Evolutionary conservation across 1,140 invertebrate genomes (phyloP), one percentile per base, ranked within the genome.

Genomic region (Melitaea cinxia): DNA sequence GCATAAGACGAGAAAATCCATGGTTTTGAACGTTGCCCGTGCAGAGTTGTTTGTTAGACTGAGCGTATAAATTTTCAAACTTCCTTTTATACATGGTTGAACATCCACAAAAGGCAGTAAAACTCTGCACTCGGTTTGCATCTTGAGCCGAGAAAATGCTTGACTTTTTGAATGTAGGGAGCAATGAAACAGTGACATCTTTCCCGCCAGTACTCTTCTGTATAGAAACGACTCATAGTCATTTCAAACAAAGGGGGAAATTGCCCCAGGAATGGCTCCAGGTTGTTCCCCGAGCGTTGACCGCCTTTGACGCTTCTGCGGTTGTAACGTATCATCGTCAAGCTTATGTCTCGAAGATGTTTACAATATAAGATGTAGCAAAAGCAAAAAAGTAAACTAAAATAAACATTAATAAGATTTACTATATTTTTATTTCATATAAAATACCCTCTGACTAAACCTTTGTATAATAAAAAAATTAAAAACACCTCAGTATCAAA

Each of bases 221-320:
- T 60, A 59, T 65, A 68, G 78, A 78, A 78, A 77, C 68, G 72
- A 82, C 75, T 80, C 65, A 70, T 75, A 73, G 73, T 82, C 76
- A 83, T 80, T 86, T 85, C 78, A 80, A 81, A 87, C 82, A 87
- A 85, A 82, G 76, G 79, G 56, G 42, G 75, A 80, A 86, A 85
- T 82, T 76, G 78, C 78, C 71, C 66, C 75, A 72, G 59, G 39
- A 58, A 49, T 33, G 56, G 53, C 77, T 76, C 70, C 59, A 60
- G 63, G 66, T 62, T 72, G 69, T 76, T 68, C 39, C 61, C 57
- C 74, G 77, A 76, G 64, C 80, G 59, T 76, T 87, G 84, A 85
- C 82, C 82, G 82, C 77, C 72, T 64, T 76, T 54, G 58, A 70
- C 61, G 49, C 21, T n/a, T 60, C 52, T 58, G 39, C 50, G 62